phyloP scores from a whole-genome alignment of 1,140 invertebrate genomes.

The Dendrolimus punctatus region DNA sequence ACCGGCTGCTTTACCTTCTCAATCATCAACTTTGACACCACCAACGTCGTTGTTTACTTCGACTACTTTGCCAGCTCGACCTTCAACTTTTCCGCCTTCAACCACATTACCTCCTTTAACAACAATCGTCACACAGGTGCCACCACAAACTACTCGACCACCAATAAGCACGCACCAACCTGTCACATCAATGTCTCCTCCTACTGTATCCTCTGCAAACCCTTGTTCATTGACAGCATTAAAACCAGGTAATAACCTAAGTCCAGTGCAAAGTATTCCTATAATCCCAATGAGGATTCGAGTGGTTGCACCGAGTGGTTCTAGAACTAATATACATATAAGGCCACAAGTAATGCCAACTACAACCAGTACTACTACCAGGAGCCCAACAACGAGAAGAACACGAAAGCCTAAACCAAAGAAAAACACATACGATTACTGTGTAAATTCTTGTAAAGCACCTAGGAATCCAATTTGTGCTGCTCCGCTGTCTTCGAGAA shows the following conservation, averaged over 20 bases:
- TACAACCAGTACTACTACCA: slow-evolving; percentile 21
- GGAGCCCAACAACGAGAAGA: slow-evolving; percentile 27
- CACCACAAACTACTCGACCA: too few species aligned
- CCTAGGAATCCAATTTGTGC: slow-evolving; percentile 47
- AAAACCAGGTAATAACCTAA: too few species aligned
- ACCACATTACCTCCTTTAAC: background rate
- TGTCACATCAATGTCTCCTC: too few species aligned
- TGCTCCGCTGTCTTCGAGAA: slow-evolving; percentile 26
- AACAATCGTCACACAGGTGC: too few species aligned
- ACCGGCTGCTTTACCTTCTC: background rate
- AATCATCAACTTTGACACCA: slow-evolving; percentile 1
- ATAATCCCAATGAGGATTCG: slow-evolving; percentile 32
- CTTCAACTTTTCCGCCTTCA: slow-evolving; percentile 1
- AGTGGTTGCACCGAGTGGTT: slow-evolving; percentile 35
- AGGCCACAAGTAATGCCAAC: slow-evolving; percentile 15
- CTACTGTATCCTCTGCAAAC: too few species aligned
- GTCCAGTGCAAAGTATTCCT: too few species aligned
- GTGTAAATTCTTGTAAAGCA: slow-evolving; percentile 42
- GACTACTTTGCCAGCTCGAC: slow-evolving; percentile 1
- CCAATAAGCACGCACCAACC: too few species aligned
- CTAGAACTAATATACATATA: slow-evolving; percentile 41
- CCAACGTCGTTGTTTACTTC: background rate
- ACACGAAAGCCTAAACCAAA: slow-evolving; percentile 27
- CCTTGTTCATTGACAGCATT: too few species aligned
- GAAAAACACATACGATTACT: slow-evolving; percentile 45